Evolutionary conservation across 2,797 vertebrate genomes (phyloP).

Genomic region (Cyclopterus lumpus): DNA sequence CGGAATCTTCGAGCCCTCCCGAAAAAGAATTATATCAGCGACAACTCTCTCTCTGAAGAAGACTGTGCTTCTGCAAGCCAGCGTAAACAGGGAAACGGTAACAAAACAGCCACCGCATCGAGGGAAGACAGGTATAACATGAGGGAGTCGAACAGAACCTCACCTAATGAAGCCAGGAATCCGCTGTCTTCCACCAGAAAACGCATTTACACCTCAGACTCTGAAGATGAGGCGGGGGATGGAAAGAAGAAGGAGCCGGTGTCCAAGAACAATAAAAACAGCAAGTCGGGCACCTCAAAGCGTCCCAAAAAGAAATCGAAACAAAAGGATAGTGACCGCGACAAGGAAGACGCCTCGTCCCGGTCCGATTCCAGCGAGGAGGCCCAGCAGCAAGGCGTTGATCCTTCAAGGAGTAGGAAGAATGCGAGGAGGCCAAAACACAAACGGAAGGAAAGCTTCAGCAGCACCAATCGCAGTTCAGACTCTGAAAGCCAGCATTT

Average conservation of each 20-base stretch:
- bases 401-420: constrained; percentile 40
- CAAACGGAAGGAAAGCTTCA: constrained; percentile 66
- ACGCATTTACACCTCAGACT: constrained; percentile 79
- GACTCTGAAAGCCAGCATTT: constrained; percentile 71
- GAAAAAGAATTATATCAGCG: constrained; percentile 83
- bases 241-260: constrained; percentile 34
- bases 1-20: constrained; percentile 73
- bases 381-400: constrained; percentile 17
- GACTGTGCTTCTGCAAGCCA: constrained; percentile 63
- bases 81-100: constrained; percentile 56
- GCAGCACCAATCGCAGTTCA: constrained; percentile 73
- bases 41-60: constrained; percentile 82
- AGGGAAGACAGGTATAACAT: constrained; percentile 40
- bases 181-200: constrained; percentile 78
- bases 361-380: constrained; percentile 56
- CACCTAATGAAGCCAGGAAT: constrained; percentile 53
- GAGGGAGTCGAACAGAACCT: constrained; percentile 46
- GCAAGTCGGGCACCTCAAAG: constrained; percentile 50
- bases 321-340: constrained; percentile 36
- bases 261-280: constrained; percentile 63
- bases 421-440: constrained; percentile 42
- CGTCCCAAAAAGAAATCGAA: constrained; percentile 61
- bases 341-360: constrained; percentile 48
- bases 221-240: constrained; percentile 68
- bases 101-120: constrained; percentile 36